Percentiles rank a stretch among this genome's conserved stretches.
phyloP scores from a whole-genome alignment of 2,888 invertebrate genomes.

The Mimachlamys varia region DNA sequence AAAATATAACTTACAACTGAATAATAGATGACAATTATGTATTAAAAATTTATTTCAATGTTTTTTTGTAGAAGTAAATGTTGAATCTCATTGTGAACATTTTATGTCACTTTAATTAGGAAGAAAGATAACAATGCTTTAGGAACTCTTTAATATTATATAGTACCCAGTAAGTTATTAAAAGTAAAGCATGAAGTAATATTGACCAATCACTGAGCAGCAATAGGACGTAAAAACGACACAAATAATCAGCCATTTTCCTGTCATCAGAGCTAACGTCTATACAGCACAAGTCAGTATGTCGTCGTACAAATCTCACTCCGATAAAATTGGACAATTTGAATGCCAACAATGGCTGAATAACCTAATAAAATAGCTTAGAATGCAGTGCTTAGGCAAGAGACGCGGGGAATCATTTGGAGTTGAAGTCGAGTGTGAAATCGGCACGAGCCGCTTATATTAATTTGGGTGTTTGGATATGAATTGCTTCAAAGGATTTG shows the following conservation, averaged over 20 bases:
- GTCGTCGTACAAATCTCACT: not conserved
- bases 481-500: not conserved
- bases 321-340: not conserved
- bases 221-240: not conserved
- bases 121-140: not conserved
- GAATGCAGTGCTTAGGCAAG: slow-evolving; percentile 12
- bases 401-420: not conserved
- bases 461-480: not conserved
- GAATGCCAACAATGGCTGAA: not conserved
- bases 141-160: not conserved
- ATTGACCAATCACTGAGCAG: not conserved
- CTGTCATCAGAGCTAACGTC: not conserved
- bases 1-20: not conserved
- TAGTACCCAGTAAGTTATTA: too few species aligned
- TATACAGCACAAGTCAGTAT: not conserved
- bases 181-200: not conserved
- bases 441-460: slow-evolving; percentile 18
- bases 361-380: not conserved
- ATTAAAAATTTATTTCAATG: not conserved
- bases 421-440: not conserved
- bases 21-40: not conserved
- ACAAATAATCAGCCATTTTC: not conserved
- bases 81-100: not conserved
- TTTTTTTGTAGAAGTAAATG: not conserved
- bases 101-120: not conserved